A percentile compares a stretch with the other conserved stretches of the same genome.
phyloP scores from a whole-genome alignment of 2,797 vertebrate species.

The Scolopax rusticola region DNA sequence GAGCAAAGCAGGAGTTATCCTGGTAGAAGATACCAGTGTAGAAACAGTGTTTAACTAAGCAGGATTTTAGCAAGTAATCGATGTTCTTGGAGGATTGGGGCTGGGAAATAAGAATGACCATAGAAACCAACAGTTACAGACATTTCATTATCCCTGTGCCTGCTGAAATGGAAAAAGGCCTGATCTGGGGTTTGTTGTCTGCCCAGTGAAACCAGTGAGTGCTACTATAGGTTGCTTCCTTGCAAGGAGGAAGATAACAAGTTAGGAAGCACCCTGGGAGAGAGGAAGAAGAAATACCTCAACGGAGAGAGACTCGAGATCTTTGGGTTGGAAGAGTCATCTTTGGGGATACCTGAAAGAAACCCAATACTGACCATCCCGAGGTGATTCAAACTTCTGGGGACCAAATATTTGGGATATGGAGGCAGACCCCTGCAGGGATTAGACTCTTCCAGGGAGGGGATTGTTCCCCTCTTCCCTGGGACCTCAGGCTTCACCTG shows the following conservation, averaged over 20 bases:
- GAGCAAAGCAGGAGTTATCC: not conserved
- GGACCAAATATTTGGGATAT: not conserved
- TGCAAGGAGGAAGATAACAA: not conserved
- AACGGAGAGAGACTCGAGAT: not conserved
- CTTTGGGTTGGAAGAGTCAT: not conserved
- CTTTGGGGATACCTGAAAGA: not conserved
- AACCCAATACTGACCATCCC: not conserved
- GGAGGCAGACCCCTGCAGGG: not conserved
- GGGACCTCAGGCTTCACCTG: not conserved
- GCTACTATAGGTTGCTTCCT: not conserved
- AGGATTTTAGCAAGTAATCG: not conserved
- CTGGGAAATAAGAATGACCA: not conserved
- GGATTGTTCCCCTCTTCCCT: not conserved
- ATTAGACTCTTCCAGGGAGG: not conserved
- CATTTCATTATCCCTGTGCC: not conserved
- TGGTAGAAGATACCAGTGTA: not conserved
- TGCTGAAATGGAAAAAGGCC: not conserved
- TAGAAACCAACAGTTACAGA: not conserved
- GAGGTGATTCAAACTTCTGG: not conserved
- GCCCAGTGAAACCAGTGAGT: not conserved
- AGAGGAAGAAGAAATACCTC: not conserved
- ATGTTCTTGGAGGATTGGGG: not conserved
- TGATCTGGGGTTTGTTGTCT: not conserved
- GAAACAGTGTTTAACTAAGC: not conserved
- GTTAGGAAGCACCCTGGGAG: not conserved